Base-by-base conservation (phyloP, 2,113 vertebrate species). In the Phodopus roborovskii region DNA sequence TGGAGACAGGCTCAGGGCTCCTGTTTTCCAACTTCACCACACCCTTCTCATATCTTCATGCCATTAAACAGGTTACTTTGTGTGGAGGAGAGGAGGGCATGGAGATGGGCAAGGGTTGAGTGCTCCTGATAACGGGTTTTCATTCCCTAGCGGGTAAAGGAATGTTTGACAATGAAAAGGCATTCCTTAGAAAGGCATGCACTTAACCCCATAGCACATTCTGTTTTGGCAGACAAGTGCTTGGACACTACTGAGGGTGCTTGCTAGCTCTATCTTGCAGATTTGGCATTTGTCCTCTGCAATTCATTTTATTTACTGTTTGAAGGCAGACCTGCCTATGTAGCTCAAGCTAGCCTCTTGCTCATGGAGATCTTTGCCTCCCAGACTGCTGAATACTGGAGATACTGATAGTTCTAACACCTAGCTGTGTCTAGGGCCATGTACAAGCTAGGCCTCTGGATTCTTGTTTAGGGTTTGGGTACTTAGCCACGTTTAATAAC, bases 111-210 rank as follows among this genome's bases (percentile, higher is more conserved):
- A 39, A 70, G 79, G 24, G n/a, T 53, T 90, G 45, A 68, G 36
- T 77, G 53, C 48, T 84, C 86, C 60, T 83, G 92, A 53, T 79
- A 94, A 53, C 58, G 58, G n/a, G 56, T 82, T 90, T 60, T 91
- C 36, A 24, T 89, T 94, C 88, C 66, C 75, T 92, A 53, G 79
- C 70, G 70, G 77, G 75, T 92, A 78, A 90, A 39, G 71, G 79
- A 33, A 78, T 92, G 77, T 93, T 89, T 78, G 88, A 56, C 56
- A 89, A 58, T 42, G 36, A 45, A 88, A 95, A 97, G 53, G 36
- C 89, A 53, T 88, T 91, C 88, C 77, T 1, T 42, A 50, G 73
- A 56, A 20, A 56, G 85, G 81, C 82, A 77, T 56, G 53, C 8
- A 6, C 85, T 90, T 78, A 24, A 33, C 75, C 82, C 33, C 39